Percentiles rank a stretch among this genome's conserved stretches.
phyloP scores from a whole-genome alignment of 2,888 invertebrate species.

The Electrophaes corylata region DNA sequence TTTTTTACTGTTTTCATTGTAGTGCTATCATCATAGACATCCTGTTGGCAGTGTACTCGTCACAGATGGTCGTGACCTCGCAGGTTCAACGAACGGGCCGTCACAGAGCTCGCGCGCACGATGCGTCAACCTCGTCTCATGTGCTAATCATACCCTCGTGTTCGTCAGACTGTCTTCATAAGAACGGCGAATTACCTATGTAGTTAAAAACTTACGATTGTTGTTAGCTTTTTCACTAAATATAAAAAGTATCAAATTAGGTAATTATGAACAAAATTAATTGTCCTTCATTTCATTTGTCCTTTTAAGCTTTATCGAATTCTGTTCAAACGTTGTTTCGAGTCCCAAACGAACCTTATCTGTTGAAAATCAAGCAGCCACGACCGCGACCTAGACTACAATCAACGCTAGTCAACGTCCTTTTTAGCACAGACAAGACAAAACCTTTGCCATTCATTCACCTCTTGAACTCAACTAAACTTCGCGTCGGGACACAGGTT shows the following conservation, averaged over 20 bases:
- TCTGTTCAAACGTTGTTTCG: not conserved
- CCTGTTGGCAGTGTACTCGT: conserved; percentile 58
- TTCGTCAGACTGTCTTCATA: conserved; percentile 24
- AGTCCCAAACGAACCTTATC: no score
- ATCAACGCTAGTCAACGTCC: conserved; percentile 13
- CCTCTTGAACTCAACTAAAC: not conserved
- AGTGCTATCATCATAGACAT: conserved; percentile 13
- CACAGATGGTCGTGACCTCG: conserved; percentile 80
- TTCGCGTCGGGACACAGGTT: not conserved
- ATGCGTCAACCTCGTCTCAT: conserved; percentile 68
- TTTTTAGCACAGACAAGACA: conserved; percentile 10
- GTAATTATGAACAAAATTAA: not conserved
- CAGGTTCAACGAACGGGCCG: conserved; percentile 80
- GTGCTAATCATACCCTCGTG: conserved; percentile 44
- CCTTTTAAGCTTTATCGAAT: not conserved
- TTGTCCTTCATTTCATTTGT: not conserved
- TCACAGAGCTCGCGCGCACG: conserved; percentile 65
- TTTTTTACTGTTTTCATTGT: not conserved
- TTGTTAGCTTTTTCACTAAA: not conserved
- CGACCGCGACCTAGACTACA: not conserved
- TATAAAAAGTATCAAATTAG: not conserved
- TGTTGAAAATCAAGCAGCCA: conserved; percentile 1
- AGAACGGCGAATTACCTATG: conserved; percentile 2
- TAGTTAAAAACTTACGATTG: not conserved
- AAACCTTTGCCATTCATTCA: conserved; percentile 12